phyloP scores from a whole-genome alignment of 1,140 invertebrate genomes.

The Drusus annulatus region DNA sequence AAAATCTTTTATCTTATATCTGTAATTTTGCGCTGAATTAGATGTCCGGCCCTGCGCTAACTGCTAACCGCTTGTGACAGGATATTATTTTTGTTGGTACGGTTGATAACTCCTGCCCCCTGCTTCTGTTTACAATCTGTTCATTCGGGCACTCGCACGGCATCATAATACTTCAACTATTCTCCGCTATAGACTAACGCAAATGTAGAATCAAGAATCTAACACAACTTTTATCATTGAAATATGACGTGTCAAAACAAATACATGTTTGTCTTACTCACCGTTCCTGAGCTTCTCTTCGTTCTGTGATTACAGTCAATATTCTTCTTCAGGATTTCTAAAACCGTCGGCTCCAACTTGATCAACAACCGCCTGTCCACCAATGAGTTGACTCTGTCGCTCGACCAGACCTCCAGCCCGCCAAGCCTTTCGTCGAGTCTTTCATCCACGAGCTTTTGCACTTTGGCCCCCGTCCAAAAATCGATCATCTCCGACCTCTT shows the following conservation, averaged over 20 bases:
- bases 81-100: not conserved
- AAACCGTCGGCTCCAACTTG: slow-evolving; percentile 13
- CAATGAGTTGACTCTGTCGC: slow-evolving; percentile 1
- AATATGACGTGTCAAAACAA: not conserved
- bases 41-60: too few species aligned
- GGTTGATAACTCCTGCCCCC: slow-evolving; percentile 26
- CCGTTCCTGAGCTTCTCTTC: slow-evolving; percentile 36
- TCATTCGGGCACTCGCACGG: too few species aligned
- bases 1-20: too few species aligned
- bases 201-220: not conserved
- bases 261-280: slow-evolving; percentile 1
- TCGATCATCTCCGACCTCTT: slow-evolving; percentile 24
- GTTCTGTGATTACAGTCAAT: slow-evolving; percentile 24
- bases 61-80: too few species aligned
- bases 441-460: slow-evolving; percentile 16
- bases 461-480: slow-evolving; percentile 13
- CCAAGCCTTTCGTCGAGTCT: slow-evolving; percentile 7
- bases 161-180: too few species aligned
- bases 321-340: slow-evolving; percentile 30
- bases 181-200: too few species aligned
- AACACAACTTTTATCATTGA: not conserved
- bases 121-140: slow-evolving; percentile 6
- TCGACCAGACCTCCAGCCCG: not conserved
- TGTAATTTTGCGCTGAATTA: too few species aligned
- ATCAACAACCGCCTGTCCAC: slow-evolving; percentile 1